These are phyloP conservation scores for Elachura formosa DNA, from an alignment of 2,113 vertebrate species.

Conservation along the genomic window DNA sequence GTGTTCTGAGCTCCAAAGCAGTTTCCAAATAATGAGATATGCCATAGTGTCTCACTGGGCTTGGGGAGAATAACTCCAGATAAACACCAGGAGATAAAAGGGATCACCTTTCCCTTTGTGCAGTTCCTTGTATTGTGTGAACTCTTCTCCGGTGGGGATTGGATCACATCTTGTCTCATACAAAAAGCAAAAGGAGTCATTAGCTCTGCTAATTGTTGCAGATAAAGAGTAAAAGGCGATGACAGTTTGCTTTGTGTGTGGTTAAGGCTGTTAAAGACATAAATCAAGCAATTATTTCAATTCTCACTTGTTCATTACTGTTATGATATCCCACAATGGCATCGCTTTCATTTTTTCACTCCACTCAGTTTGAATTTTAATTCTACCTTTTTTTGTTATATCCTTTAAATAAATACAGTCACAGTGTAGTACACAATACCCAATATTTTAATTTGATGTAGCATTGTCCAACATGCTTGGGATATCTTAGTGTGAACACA, in stretches of 20 bases:
- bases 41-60: background rate
- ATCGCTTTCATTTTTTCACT: background rate
- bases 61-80: background rate
- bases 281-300: background rate
- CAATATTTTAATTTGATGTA: background rate
- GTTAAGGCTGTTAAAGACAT: background rate
- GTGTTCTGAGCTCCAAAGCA: background rate
- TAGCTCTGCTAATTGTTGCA: conserved; percentile 32
- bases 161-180: background rate
- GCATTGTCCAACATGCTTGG: background rate
- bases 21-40: background rate
- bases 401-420: background rate
- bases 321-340: background rate
- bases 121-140: conserved; percentile 27
- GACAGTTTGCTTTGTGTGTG: background rate
- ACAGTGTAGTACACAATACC: background rate
- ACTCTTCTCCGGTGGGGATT: background rate
- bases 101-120: background rate
- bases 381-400: background rate
- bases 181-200: conserved; percentile 17
- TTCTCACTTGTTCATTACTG: background rate
- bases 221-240: background rate
- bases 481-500: background rate
- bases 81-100: conserved; percentile 16
- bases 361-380: background rate